phyloP scores from a whole-genome alignment of 2,888 invertebrate genomes.

The Camptogramma bilineatum region DNA sequence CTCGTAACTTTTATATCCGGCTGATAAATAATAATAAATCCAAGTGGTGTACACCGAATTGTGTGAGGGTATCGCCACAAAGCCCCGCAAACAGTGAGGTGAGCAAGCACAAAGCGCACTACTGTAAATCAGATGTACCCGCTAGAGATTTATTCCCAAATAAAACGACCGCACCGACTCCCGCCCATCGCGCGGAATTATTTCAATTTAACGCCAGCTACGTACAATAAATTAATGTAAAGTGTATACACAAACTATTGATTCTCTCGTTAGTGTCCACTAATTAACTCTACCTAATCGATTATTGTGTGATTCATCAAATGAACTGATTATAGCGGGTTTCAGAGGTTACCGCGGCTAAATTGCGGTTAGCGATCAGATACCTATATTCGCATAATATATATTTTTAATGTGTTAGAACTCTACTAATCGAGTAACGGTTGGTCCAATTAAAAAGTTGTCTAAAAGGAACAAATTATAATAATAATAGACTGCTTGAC shows the following conservation, averaged over 20 bases:
- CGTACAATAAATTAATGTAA: constrained; percentile 65
- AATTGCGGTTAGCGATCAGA: constrained; percentile 10
- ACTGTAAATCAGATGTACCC: constrained; percentile 78
- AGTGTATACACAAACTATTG: constrained; percentile 55
- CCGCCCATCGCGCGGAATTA: constrained; percentile 67
- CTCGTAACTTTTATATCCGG: constrained; percentile 31
- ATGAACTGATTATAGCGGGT: constrained; percentile 38
- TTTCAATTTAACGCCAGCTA: constrained; percentile 77
- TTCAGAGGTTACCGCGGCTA: constrained; percentile 22
- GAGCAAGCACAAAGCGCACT: constrained; percentile 67
- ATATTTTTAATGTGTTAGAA: background rate
- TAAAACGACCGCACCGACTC: constrained; percentile 70
- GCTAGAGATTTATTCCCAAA: constrained; percentile 72
- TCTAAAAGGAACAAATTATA: too few species aligned
- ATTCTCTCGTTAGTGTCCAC: constrained; percentile 58
- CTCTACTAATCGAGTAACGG: too few species aligned
- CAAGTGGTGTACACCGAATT: constrained; percentile 53
- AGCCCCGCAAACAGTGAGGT: constrained; percentile 64
- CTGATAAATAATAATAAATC: constrained; percentile 44
- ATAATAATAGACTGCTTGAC: too few species aligned
- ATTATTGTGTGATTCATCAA: constrained; percentile 49
- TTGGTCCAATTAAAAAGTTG: too few species aligned
- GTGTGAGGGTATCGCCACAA: constrained; percentile 59
- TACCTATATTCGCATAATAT: constrained; percentile 3
- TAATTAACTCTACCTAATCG: constrained; percentile 63